Evolutionary conservation across 2,797 vertebrate species (phyloP).

Genomic region (Hoplostethus atlanticus): DNA sequence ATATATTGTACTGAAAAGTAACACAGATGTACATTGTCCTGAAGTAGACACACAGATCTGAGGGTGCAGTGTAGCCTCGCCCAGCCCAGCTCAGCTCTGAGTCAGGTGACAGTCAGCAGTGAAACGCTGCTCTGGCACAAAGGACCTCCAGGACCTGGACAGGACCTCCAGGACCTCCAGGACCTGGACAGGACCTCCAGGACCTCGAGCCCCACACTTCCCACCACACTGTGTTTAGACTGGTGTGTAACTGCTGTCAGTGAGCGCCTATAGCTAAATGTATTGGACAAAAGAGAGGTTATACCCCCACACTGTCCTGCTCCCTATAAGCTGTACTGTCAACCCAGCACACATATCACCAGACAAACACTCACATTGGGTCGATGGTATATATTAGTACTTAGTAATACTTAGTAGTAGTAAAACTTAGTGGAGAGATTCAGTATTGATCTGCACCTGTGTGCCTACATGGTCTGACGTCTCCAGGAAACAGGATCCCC

Average conservation of each 20-base stretch:
- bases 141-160: slow-evolving; percentile 12
- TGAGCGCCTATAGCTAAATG: slow-evolving; percentile 17
- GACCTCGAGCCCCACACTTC: slow-evolving; percentile 19
- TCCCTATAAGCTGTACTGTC: too few relatives aligned
- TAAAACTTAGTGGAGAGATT: too few relatives aligned
- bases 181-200: not conserved
- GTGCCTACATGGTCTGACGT: too few relatives aligned
- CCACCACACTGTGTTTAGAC: slow-evolving; percentile 42
- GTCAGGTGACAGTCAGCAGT: slow-evolving; percentile 76
- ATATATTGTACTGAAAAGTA: not conserved
- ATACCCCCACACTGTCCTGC: too few relatives aligned
- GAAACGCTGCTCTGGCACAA: slow-evolving; percentile 56
- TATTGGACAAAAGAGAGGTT: too few relatives aligned
- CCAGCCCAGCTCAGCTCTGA: slow-evolving; percentile 65
- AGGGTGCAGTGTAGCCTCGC: slow-evolving; percentile 42
- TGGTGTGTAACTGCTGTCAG: slow-evolving; percentile 44
- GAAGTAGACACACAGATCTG: slow-evolving; percentile 37
- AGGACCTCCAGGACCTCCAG: slow-evolving; percentile 11
- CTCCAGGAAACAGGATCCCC: slow-evolving; percentile 1
- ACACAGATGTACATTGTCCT: slow-evolving; percentile 5
- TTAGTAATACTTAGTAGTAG: too few relatives aligned
- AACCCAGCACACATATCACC: too few relatives aligned
- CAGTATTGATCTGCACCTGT: too few relatives aligned
- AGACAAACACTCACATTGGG: too few relatives aligned
- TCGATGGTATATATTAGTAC: too few relatives aligned